Conservation (phyloP, 37 sponge, comb jelly and placozoan genomes). For the Aphrocallistes beatrix region DNA sequence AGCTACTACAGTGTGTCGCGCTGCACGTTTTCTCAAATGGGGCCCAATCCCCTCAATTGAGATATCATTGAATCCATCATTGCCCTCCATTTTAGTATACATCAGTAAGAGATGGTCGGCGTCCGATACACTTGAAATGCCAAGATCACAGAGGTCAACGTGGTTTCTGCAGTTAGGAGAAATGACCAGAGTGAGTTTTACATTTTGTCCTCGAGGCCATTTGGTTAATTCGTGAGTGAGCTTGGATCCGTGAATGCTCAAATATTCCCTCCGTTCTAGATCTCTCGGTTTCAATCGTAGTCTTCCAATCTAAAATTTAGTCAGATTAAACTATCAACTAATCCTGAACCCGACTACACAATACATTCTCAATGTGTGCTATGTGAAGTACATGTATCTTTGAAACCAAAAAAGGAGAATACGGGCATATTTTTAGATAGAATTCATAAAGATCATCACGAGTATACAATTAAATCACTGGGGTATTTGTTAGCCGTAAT, state of each 20-base stretch:
- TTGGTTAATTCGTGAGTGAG: neutral
- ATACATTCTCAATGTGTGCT: no score
- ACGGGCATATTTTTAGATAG: no score
- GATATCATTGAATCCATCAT: neutral
- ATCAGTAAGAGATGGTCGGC: neutral
- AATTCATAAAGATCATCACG: no score
- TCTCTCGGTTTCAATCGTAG: neutral
- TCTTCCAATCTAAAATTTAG: slow-evolving; percentile 5
- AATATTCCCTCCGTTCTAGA: neutral
- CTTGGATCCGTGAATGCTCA: neutral
- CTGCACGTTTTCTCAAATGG: neutral
- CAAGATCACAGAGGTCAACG: neutral
- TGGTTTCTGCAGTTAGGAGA: neutral
- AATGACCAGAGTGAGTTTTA: neutral
- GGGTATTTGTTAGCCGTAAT: no score
- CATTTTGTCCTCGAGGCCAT: neutral
- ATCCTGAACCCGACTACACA: no score
- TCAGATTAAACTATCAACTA: no score
- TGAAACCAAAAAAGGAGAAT: no score
- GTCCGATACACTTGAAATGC: neutral
- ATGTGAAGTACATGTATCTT: no score
- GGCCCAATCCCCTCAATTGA: neutral
- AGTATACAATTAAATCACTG: no score
- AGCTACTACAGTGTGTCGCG: no score
- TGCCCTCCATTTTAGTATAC: neutral